Evolutionary conservation across 1,140 invertebrate species (phyloP).

Genomic region (Lucilia cuprina): DNA sequence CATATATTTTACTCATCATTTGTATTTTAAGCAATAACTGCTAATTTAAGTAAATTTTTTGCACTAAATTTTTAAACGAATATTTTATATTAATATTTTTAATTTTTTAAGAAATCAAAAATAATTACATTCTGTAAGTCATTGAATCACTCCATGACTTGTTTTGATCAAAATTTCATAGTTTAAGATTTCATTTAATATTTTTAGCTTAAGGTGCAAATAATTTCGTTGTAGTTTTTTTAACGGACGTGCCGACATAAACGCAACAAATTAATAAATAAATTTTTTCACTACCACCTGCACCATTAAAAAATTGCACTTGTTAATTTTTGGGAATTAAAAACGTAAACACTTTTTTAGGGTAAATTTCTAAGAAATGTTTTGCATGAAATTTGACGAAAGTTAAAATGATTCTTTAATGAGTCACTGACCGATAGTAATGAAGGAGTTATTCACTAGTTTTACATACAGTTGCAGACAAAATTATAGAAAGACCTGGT

Average conservation of each 20-base stretch:
- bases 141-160: neutral
- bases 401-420: neutral
- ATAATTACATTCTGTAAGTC: too few species aligned
- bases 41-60: too few species aligned
- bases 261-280: neutral
- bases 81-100: too few species aligned
- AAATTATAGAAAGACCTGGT: too few species aligned
- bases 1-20: neutral
- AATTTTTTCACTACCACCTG: constrained; percentile 1
- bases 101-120: too few species aligned
- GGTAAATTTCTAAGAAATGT: constrained; percentile 16
- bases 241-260: neutral
- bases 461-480: too few species aligned
- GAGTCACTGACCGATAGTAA: constrained; percentile 25
- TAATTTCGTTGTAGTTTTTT: neutral
- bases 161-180: too few species aligned
- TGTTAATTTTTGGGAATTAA: neutral
- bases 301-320: neutral
- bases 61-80: too few species aligned
- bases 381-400: constrained; percentile 10
- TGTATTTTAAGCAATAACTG: too few species aligned
- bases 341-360: neutral
- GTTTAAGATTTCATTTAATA: neutral
- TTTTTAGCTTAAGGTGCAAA: neutral
- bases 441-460: neutral